Conservation (phyloP, 2,888 invertebrate genomes). For the Tetrapedia diversipes region DNA sequence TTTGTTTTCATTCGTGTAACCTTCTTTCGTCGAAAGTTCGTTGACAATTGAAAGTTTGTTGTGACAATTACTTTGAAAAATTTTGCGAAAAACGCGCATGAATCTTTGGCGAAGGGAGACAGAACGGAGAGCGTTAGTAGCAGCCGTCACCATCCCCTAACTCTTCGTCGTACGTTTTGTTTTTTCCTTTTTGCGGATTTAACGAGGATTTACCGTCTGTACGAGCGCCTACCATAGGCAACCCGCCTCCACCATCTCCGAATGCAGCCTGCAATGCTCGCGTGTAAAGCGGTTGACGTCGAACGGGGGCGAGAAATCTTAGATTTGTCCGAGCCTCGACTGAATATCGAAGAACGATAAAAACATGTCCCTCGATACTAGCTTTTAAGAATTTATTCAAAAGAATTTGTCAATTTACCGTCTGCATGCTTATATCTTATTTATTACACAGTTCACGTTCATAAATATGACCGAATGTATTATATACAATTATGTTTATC, state of each 20-base stretch:
- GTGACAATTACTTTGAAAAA: neutral
- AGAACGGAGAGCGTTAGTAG: conserved; percentile 21
- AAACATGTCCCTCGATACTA: neutral
- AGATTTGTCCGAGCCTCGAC: neutral
- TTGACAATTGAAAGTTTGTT: no score
- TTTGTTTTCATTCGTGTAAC: no score
- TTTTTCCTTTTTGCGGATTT: conserved; percentile 67
- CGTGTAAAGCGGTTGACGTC: conserved; percentile 31
- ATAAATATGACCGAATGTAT: no score
- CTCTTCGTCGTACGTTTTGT: conserved; percentile 43
- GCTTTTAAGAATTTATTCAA: conserved; percentile 36
- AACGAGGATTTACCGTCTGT: conserved; percentile 69
- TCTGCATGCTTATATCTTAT: no score
- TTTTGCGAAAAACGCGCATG: neutral
- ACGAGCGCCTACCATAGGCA: conserved; percentile 26
- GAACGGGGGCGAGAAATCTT: conserved; percentile 7
- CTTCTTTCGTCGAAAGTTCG: no score
- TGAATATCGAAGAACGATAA: neutral
- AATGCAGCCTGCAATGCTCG: conserved; percentile 17
- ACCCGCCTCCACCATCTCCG: conserved; percentile 16
- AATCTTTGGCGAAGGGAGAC: conserved; percentile 14
- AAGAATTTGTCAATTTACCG: no score
- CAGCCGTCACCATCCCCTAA: conserved; percentile 30
- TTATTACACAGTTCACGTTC: no score
- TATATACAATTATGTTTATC: no score